Conservation (phyloP, 1,140 invertebrate genomes). For the Drosophila tropicalis region DNA sequence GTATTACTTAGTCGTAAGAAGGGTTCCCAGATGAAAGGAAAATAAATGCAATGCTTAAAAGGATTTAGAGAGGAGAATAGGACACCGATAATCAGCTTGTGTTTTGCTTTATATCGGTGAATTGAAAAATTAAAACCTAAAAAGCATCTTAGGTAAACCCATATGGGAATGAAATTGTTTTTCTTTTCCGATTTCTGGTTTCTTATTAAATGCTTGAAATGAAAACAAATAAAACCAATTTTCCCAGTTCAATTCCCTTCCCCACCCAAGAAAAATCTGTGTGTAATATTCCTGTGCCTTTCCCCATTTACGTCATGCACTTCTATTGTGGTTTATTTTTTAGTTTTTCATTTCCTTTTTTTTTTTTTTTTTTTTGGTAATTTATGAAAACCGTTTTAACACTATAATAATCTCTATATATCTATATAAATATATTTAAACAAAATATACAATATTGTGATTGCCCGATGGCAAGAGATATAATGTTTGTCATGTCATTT, state of each 20-base stretch:
- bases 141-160: background rate
- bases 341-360: background rate
- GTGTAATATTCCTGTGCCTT: conserved; percentile 6
- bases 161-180: no score
- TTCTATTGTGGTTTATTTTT: no score
- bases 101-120: background rate
- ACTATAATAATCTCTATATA: conserved; percentile 7
- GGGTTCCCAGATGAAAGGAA: background rate
- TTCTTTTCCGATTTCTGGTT: background rate
- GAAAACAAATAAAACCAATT: no score
- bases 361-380: conserved; percentile 16
- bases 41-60: background rate
- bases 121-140: no score
- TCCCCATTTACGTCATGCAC: background rate
- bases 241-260: background rate
- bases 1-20: conserved; percentile 3
- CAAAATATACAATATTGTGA: conserved; percentile 12
- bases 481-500: conserved; percentile 19
- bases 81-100: background rate
- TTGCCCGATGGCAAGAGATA: conserved; percentile 9
- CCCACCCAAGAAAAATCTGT: background rate
- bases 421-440: conserved; percentile 23
- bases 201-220: background rate
- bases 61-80: background rate
- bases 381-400: background rate